phyloP scores from a whole-genome alignment of 2,113 vertebrate species.

The Dromas ardeola region DNA sequence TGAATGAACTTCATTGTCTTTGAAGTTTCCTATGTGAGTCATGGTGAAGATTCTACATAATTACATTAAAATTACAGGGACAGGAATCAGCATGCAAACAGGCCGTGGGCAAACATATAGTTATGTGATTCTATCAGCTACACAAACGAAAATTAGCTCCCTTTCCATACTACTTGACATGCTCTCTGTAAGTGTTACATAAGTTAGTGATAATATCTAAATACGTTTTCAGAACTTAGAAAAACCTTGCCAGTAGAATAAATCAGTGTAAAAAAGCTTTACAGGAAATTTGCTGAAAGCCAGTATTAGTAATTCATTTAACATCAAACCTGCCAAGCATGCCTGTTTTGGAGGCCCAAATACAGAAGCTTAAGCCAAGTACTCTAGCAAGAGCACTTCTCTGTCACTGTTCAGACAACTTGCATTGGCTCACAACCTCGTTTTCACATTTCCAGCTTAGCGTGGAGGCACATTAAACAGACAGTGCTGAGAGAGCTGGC shows the following conservation, averaged over 20 bases:
- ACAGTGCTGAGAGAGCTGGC: background rate
- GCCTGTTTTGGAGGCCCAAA: background rate
- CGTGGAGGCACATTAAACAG: background rate
- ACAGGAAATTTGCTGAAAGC: slow-evolving; percentile 23
- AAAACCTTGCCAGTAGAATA: slow-evolving; percentile 13
- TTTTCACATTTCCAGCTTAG: background rate
- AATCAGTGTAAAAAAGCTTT: background rate
- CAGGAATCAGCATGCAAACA: slow-evolving; percentile 48
- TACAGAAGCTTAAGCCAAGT: background rate
- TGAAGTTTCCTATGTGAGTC: slow-evolving; percentile 61
- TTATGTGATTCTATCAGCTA: slow-evolving; percentile 38
- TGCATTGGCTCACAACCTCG: background rate
- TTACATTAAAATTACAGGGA: slow-evolving; percentile 28
- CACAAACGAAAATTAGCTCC: slow-evolving; percentile 42
- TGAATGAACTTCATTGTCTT: slow-evolving; percentile 57
- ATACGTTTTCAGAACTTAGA: background rate
- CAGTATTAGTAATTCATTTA: background rate
- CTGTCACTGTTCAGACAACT: background rate
- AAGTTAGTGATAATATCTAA: slow-evolving; percentile 39
- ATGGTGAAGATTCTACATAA: slow-evolving; percentile 34
- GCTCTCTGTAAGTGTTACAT: slow-evolving; percentile 32
- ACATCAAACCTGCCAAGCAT: background rate
- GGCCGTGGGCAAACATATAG: slow-evolving; percentile 37
- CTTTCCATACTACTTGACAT: slow-evolving; percentile 17
- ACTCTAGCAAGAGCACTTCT: background rate